Evolutionary conservation across 2,888 invertebrate genomes (phyloP).

Genomic region (Aspidiotus destructor): DNA sequence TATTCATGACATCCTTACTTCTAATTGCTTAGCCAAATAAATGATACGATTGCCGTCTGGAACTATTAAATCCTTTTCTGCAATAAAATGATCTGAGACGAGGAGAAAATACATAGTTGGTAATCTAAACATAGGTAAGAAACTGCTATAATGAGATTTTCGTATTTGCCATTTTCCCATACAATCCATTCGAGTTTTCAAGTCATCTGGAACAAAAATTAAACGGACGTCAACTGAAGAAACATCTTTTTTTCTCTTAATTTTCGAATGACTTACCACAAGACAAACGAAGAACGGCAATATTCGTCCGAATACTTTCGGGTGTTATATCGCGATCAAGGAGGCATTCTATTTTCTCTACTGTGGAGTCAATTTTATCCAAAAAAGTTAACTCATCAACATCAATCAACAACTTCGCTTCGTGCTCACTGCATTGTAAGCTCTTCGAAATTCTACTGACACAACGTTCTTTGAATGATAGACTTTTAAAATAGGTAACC

Average conservation of each 20-base stretch:
- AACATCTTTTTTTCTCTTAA: background rate
- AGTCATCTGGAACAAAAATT: conserved; percentile 4
- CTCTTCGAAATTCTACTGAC: background rate
- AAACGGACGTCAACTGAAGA: background rate
- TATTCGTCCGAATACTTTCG: background rate
- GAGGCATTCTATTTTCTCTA: background rate
- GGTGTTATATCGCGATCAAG: background rate
- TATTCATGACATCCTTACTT: background rate
- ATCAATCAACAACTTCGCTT: background rate
- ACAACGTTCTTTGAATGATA: background rate
- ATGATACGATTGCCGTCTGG: conserved; percentile 1
- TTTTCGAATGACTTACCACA: background rate
- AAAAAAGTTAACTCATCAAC: background rate
- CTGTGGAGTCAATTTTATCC: background rate
- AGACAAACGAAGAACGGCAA: background rate
- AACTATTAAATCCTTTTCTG: background rate
- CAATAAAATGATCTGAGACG: background rate
- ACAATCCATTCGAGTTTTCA: background rate
- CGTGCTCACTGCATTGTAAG: background rate
- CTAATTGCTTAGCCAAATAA: background rate
- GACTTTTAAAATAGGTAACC: background rate
- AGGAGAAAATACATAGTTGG: background rate
- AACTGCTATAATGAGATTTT: background rate
- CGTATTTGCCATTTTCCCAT: background rate
- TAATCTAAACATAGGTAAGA: conserved; percentile 1